Conservation (phyloP, 2,113 vertebrate genomes). For the Xenus cinereus region DNA sequence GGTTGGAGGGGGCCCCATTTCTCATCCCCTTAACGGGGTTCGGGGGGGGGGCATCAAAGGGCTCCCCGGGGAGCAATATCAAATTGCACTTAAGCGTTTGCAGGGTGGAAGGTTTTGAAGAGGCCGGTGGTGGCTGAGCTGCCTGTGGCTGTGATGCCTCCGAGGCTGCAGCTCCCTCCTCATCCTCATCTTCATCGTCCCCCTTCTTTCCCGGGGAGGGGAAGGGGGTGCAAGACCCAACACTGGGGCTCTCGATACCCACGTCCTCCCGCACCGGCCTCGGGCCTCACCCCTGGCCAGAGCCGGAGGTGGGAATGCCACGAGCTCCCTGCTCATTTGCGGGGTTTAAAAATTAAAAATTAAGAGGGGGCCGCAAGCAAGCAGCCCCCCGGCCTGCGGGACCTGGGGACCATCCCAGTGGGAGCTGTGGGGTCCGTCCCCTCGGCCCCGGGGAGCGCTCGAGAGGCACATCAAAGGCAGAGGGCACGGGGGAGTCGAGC, state of each 20-base stretch:
- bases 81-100: background rate
- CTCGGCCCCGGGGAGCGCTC: rapidly evolving
- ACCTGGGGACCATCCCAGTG: too few species aligned
- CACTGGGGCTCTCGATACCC: background rate
- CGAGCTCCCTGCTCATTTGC: background rate
- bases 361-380: background rate
- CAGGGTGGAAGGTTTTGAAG: background rate
- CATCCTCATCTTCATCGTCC: background rate
- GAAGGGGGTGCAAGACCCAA: too few species aligned
- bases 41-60: background rate
- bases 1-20: background rate
- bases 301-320: background rate
- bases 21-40: background rate
- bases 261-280: background rate
- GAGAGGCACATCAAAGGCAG: background rate
- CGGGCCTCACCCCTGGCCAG: rapidly evolving
- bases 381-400: background rate
- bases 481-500: background rate
- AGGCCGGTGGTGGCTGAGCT: background rate
- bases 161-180: background rate
- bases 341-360: background rate
- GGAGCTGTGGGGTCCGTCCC: rapidly evolving
- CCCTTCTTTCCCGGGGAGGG: background rate
- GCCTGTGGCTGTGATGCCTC: background rate
- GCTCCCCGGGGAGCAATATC: background rate